These are phyloP conservation scores for Neomorphus geoffroyi DNA, from an alignment of 2,797 vertebrate species.

Conservation along the genomic window DNA sequence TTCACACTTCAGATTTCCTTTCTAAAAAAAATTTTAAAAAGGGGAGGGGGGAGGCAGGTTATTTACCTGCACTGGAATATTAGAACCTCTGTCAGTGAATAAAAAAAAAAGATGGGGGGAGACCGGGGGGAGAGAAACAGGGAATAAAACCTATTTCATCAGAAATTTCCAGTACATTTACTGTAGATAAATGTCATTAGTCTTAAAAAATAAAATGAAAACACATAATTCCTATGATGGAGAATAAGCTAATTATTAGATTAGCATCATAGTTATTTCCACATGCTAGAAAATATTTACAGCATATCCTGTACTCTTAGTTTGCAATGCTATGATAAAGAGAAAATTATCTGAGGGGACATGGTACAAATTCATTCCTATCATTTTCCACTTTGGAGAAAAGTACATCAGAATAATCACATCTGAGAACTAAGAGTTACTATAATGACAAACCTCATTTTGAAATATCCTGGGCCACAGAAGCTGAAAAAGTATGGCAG, in stretches of 20 bases:
- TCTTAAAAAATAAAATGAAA: background rate
- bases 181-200: background rate
- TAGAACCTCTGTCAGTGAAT: background rate
- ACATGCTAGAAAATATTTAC: slow-evolving; percentile 9
- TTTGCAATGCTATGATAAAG: background rate
- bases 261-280: background rate
- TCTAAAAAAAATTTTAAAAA: background rate
- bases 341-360: background rate
- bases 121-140: no score
- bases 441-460: background rate
- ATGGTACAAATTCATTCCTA: background rate
- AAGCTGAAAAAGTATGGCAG: background rate
- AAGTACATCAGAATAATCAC: background rate
- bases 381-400: background rate
- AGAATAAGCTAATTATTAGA: background rate
- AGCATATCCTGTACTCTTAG: background rate
- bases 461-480: background rate
- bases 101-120: background rate
- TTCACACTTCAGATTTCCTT: background rate
- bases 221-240: background rate
- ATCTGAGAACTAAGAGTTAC: background rate
- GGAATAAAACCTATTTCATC: background rate
- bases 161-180: background rate
- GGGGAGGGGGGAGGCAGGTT: background rate
- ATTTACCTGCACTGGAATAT: background rate